Percentiles rank a stretch among this genome's conserved stretches.
Conservation (phyloP, 2,113 vertebrate genomes). For the Poeciliopsis turrubarensis region DNA sequence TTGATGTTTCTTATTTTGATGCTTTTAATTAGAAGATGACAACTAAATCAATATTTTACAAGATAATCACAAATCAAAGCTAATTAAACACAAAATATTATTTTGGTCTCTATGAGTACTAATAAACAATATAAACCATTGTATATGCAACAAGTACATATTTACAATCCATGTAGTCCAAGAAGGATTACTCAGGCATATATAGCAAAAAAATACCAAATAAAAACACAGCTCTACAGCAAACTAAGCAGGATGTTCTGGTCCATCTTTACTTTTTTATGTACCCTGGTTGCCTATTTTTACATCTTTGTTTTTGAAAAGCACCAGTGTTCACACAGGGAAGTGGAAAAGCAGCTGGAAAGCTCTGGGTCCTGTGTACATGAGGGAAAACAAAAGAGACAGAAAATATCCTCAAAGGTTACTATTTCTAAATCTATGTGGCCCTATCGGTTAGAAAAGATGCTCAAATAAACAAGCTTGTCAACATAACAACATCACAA, state of each 20-base stretch:
- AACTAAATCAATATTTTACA: too few species aligned
- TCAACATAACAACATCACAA: constrained; percentile 25
- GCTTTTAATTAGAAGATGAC: too few species aligned
- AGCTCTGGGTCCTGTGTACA: constrained; percentile 6
- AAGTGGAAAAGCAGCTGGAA: constrained; percentile 35
- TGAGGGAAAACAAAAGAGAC: constrained; percentile 24
- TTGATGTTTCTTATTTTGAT: too few species aligned
- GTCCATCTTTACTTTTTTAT: constrained; percentile 4
- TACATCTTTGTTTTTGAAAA: constrained; percentile 24
- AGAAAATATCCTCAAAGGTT: constrained; percentile 43
- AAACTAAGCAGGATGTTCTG: neutral
- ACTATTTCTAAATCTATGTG: constrained; percentile 46
- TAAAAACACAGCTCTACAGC: neutral
- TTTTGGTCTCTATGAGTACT: too few species aligned
- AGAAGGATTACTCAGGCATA: neutral
- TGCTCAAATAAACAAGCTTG: constrained; percentile 46
- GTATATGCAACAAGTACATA: too few species aligned
- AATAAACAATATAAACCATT: too few species aligned
- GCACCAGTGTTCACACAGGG: neutral
- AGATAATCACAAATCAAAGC: too few species aligned
- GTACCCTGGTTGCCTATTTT: constrained; percentile 11
- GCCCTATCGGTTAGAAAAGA: constrained; percentile 53
- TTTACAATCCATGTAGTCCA: too few species aligned
- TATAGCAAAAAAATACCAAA: neutral
- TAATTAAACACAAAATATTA: too few species aligned